Evolutionary conservation across 1,140 invertebrate genomes (phyloP).

Genomic region (Diachasma alloeum): DNA sequence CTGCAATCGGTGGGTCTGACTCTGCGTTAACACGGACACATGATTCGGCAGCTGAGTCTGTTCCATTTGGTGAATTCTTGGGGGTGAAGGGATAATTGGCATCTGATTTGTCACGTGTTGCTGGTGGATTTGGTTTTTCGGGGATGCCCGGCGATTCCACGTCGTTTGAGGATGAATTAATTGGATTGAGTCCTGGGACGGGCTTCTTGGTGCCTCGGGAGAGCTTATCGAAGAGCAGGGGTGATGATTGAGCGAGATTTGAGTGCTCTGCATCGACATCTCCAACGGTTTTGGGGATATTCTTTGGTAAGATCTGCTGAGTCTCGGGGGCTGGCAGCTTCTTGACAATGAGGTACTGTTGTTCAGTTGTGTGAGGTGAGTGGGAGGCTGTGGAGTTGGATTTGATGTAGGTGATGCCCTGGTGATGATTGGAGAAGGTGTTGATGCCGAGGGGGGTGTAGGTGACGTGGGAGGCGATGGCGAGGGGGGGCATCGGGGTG

Average conservation of each 20-base stretch:
- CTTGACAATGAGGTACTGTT: conserved; percentile 52
- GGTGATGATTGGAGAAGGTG: conserved; percentile 30
- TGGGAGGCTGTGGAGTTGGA: background rate
- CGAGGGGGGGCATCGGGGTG: background rate
- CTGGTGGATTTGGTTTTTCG: background rate
- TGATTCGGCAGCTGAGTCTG: background rate
- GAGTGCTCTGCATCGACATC: background rate
- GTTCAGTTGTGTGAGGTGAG: conserved; percentile 11
- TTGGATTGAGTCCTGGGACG: background rate
- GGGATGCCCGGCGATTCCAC: background rate
- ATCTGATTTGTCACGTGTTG: background rate
- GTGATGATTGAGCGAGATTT: conserved; percentile 1
- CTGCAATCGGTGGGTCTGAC: background rate
- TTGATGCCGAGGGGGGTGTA: conserved; percentile 32
- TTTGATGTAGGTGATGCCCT: conserved; percentile 2
- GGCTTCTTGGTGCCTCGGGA: background rate
- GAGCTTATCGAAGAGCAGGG: background rate
- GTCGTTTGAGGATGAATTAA: background rate
- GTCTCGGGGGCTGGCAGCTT: conserved; percentile 29
- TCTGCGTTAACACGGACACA: background rate
- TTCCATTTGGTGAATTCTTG: background rate
- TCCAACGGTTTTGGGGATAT: conserved; percentile 26
- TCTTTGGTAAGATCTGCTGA: background rate
- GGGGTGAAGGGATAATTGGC: background rate
- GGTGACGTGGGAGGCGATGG: conserved; percentile 1